A percentile compares a stretch with the other conserved stretches of the same genome.
Evolutionary conservation across 2,113 vertebrate genomes (phyloP).

Genomic region (Himantopus leucocephalus): DNA sequence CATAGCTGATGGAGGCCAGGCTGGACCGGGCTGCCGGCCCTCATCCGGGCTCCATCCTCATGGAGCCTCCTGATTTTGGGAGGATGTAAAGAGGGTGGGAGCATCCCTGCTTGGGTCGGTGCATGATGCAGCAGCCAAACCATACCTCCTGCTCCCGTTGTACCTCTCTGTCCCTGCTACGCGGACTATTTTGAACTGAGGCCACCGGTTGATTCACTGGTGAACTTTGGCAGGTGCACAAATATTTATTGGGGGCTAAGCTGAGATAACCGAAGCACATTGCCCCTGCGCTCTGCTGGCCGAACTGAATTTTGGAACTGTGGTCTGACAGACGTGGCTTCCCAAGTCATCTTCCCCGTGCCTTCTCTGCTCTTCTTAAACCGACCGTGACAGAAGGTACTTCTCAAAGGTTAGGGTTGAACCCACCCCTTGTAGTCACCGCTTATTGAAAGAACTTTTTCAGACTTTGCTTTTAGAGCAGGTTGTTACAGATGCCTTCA

Average conservation of each 20-base stretch:
- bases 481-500: not conserved
- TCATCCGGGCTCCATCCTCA: not conserved
- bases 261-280: not conserved
- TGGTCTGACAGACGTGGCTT: not conserved
- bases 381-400: not conserved
- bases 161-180: not conserved
- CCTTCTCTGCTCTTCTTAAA: no score
- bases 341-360: not conserved
- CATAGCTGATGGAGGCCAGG: not conserved
- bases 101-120: not conserved
- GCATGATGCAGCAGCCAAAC: not conserved
- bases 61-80: not conserved
- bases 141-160: rapidly evolving
- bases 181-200: not conserved
- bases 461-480: not conserved
- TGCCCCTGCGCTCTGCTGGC: not conserved
- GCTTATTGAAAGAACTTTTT: not conserved
- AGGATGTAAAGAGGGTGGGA: rapidly evolving
- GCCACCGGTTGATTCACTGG: not conserved
- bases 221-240: constrained; percentile 41
- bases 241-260: not conserved
- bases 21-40: not conserved
- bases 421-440: rapidly evolving
- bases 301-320: not conserved
- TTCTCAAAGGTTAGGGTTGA: not conserved